Base-by-base conservation (phyloP, 2,797 vertebrate genomes). In the Amblyraja radiata region DNA sequence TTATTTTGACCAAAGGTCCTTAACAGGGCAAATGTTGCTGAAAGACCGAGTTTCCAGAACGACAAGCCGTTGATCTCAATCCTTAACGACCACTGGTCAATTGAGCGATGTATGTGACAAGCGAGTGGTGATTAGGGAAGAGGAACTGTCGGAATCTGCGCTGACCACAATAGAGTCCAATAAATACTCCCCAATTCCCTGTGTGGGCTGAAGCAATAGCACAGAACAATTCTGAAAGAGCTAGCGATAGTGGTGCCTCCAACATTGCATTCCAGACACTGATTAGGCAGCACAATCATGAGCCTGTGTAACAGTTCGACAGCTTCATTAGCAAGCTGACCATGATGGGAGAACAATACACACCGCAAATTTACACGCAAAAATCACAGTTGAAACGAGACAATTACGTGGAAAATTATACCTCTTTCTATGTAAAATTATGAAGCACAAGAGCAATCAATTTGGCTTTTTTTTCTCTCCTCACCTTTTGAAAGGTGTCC, bases 211-310 rank as follows among this genome's bases (percentile, higher is more conserved):
- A 32, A 54, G 46, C 68, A 91, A 91, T 74, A 54, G 71, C 39
- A 74, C 71, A 25, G 28, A 68, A 54, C 71, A 91, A 74, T 28
- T 91, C 74, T 74, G 90, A 68, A 74, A 46, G 90, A 28, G 71
- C 74, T 91, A 74, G 32, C 36, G 13, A 91, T 71, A 91, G 65
- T 28, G 65, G 11, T 91, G 90, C 39, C 68, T 28, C 90, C 25
- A 46, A 74, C 10, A 4, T 91, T 46, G 28, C 39, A 91, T 91
- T 74, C 36, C 90, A 91, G 90, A 74, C 90, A 28, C 90, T 54
- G 36, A 91, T 91, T 54, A 74, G 23, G 25, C 39, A 54, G 90
- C 39, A 73, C 74, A 54, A 91, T 74, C 10, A 6, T 28, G 7
- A 74, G 21, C 68, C 25, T 68, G 39, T 73, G 39, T 54, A 54